These are phyloP conservation scores for Corydoras maculifer DNA, from an alignment of 2,113 vertebrate genomes.

Conservation along the genomic window DNA sequence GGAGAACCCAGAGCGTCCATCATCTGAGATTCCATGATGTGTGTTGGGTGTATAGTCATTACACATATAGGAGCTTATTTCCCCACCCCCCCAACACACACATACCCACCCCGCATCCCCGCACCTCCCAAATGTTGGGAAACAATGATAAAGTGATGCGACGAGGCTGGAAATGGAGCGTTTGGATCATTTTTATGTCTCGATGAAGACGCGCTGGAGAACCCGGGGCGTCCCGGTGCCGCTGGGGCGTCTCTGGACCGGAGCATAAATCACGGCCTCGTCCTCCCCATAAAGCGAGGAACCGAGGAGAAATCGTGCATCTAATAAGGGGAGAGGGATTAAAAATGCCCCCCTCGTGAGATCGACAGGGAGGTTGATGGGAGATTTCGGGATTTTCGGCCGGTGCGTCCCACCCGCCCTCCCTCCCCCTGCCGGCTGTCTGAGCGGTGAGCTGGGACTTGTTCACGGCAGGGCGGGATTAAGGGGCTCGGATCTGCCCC, in stretches of 20 bases:
- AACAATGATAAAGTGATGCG: constrained; percentile 43
- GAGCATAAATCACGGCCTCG: constrained; percentile 44
- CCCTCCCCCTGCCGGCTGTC: constrained; percentile 22
- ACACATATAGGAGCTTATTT: constrained; percentile 47
- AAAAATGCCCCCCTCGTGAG: constrained; percentile 47
- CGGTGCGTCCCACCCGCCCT: constrained; percentile 12
- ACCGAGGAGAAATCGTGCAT: constrained; percentile 50
- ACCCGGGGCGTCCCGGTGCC: constrained; percentile 37
- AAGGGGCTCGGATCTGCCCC: constrained; percentile 49
- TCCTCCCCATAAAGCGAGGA: constrained; percentile 46
- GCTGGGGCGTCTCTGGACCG: constrained; percentile 16
- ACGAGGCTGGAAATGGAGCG: constrained; percentile 32
- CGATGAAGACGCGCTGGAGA: constrained; percentile 42
- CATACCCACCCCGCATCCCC: constrained; percentile 32
- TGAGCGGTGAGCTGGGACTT: constrained; percentile 43
- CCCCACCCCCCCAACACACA: constrained; percentile 31
- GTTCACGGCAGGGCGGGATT: constrained; percentile 54
- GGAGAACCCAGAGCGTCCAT: constrained; percentile 21
- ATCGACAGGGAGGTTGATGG: constrained; percentile 32
- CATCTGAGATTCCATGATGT: constrained; percentile 45
- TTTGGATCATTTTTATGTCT: constrained; percentile 59
- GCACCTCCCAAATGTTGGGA: constrained; percentile 14
- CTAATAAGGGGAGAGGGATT: constrained; percentile 54
- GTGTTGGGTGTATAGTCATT: constrained; percentile 48
- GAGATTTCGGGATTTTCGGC: constrained; percentile 42